phyloP scores from a whole-genome alignment of 2,797 vertebrate genomes.

The Harpagifer antarcticus region DNA sequence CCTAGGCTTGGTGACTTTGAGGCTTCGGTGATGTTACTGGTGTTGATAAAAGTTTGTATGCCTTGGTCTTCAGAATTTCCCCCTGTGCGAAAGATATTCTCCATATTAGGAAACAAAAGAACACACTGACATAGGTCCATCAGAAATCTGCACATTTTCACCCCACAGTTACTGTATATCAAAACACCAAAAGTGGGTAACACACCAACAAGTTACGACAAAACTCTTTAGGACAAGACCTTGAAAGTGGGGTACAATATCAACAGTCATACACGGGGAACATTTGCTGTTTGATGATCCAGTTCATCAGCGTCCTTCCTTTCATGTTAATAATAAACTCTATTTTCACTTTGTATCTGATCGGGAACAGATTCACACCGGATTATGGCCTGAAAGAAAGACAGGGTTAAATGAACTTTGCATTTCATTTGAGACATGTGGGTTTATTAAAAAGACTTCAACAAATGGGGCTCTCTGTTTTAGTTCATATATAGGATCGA shows the following conservation, averaged over 20 bases:
- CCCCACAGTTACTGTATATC: slow-evolving; percentile 29
- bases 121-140: slow-evolving; percentile 34
- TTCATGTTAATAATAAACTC: slow-evolving; percentile 12
- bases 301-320: slow-evolving; percentile 11
- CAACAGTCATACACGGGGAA: slow-evolving; percentile 32
- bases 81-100: neutral
- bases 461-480: neutral
- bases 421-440: slow-evolving; percentile 15
- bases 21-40: slow-evolving; percentile 3
- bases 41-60: slow-evolving; percentile 11
- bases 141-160: slow-evolving; percentile 21
- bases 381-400: slow-evolving; percentile 37
- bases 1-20: slow-evolving; percentile 10
- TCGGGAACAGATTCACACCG: slow-evolving; percentile 17
- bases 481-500: slow-evolving; percentile 26
- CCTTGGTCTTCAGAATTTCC: slow-evolving; percentile 23
- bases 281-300: slow-evolving; percentile 23
- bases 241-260: slow-evolving; percentile 31
- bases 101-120: neutral
- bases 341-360: slow-evolving; percentile 33
- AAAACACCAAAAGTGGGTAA: slow-evolving; percentile 41
- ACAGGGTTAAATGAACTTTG: slow-evolving; percentile 13
- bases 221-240: slow-evolving; percentile 13
- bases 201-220: slow-evolving; percentile 36
- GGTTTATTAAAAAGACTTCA: slow-evolving; percentile 18